A percentile compares a stretch with the other conserved stretches of the same genome.
These are phyloP conservation scores for Plagodis dolabraria DNA, from an alignment of 2,888 invertebrate species.

Conservation along the genomic window DNA sequence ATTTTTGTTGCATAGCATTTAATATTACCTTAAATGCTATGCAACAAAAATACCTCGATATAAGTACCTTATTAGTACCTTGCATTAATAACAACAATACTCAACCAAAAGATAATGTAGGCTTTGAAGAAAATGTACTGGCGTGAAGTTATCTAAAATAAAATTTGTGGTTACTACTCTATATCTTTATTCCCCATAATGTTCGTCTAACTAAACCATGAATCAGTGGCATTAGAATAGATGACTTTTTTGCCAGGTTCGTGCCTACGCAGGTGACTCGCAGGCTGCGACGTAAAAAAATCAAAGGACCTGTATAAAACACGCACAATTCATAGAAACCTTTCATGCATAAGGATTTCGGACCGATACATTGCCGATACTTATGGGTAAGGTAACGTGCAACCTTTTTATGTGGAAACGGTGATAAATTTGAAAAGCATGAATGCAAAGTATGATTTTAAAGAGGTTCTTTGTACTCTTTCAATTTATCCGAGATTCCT, in stretches of 20 bases:
- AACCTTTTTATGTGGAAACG: constrained; percentile 23
- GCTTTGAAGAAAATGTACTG: too few relatives aligned
- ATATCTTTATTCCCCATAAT: constrained; percentile 41
- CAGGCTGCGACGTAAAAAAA: constrained; percentile 53
- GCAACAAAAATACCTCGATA: too few relatives aligned
- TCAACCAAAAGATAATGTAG: too few relatives aligned
- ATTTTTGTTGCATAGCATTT: too few relatives aligned
- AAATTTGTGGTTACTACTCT: constrained; percentile 31
- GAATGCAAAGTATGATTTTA: neutral
- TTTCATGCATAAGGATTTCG: constrained; percentile 37
- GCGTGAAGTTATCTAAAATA: neutral
- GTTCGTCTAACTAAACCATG: constrained; percentile 61
- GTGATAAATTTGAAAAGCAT: constrained; percentile 5
- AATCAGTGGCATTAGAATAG: constrained; percentile 59
- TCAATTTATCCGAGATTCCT: too few relatives aligned
- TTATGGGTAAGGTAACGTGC: constrained; percentile 42
- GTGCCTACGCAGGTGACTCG: constrained; percentile 75
- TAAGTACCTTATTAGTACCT: too few relatives aligned
- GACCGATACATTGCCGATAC: constrained; percentile 35
- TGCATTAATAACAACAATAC: too few relatives aligned
- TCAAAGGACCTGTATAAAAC: constrained; percentile 58
- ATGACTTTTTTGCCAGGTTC: constrained; percentile 67
- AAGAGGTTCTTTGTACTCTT: neutral
- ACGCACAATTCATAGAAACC: constrained; percentile 40
- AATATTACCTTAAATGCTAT: too few relatives aligned